Percentiles rank a stretch among this genome's conserved stretches.
These are phyloP conservation scores for Cyclina sinensis DNA, from an alignment of 1,140 invertebrate species.

Conservation along the genomic window DNA sequence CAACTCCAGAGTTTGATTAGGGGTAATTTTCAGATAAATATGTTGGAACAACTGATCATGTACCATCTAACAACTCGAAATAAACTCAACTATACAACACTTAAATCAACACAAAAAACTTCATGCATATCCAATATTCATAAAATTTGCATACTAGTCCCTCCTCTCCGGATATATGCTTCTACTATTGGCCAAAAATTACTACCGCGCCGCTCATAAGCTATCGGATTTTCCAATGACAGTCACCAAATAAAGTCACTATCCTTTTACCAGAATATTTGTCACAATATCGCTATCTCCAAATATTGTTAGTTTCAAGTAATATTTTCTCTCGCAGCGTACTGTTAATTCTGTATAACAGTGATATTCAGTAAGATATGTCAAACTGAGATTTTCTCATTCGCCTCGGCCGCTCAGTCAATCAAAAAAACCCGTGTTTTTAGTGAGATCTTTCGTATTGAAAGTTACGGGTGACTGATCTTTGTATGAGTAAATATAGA, in stretches of 20 bases:
- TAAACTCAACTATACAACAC: slow-evolving; percentile 74
- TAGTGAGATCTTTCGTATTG: neutral
- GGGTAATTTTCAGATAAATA: slow-evolving; percentile 78
- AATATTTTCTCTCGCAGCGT: slow-evolving; percentile 1
- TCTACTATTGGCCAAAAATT: slow-evolving; percentile 65
- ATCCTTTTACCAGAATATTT: slow-evolving; percentile 11
- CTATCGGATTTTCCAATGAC: slow-evolving; percentile 41
- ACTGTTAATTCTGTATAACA: slow-evolving; percentile 12
- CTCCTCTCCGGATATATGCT: slow-evolving; percentile 54
- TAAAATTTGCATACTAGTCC: slow-evolving; percentile 66
- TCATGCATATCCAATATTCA: slow-evolving; percentile 67
- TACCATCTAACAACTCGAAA: slow-evolving; percentile 72
- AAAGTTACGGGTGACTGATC: neutral
- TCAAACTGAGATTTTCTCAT: slow-evolving; percentile 20
- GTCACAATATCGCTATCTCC: slow-evolving; percentile 25
- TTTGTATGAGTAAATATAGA: slow-evolving; percentile 9
- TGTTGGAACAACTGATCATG: slow-evolving; percentile 74
- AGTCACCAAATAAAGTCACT: slow-evolving; percentile 9
- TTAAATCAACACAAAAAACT: slow-evolving; percentile 76
- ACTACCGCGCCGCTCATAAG: slow-evolving; percentile 10
- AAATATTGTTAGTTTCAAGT: slow-evolving; percentile 27
- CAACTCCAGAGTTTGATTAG: slow-evolving; percentile 71
- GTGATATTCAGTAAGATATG: slow-evolving; percentile 10
- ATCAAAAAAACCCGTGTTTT: slow-evolving; percentile 1
- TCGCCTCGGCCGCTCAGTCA: slow-evolving; percentile 32